Evolutionary conservation across 2,113 vertebrate species (phyloP), one percentile per base, ranked within the genome.

Genomic region (Rhadina sibilatrix): DNA sequence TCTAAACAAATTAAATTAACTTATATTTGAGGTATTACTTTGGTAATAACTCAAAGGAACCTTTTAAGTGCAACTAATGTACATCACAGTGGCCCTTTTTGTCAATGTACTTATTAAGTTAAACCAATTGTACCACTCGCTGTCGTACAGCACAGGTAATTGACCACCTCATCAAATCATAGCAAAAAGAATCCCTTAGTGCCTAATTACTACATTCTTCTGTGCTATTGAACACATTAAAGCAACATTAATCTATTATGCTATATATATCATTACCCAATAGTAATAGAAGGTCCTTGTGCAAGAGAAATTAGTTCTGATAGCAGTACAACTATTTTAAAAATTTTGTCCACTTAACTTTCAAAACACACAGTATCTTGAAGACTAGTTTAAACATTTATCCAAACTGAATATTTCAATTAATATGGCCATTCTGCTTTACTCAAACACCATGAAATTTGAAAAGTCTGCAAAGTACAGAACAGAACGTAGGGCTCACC

Each of bases 1-100:
- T 97, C 87, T 96, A 98, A 98, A 98, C 94, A 98, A 97, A 96
- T 97, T 97, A 97, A 75, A 93, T 97, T 98, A 97, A 98, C 97
- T 98, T 85, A 83, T 96, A 93, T 95, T 96, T 95, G 61, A 96
- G 83, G 60, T 49, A 96, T 94, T 95, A 83, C 66, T 92, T 93
- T 83, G 71, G 42, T 95, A 97, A 88, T 97, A 93, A 93, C 86
- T 93, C 82, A 90, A 97, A 96, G 92, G 63, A 93, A 92, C 91
- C 78, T 97, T 97, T 98, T 96, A 92, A 96, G 89, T 93, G 88
- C 84, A 93, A 95, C 72, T 93, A 95, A 93, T 92, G 79, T 97
- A 83, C 80, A 93, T 94, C 91, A 71, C 87, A 94, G 93, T 96
- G 92, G 87, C 94, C 97, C 95, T 96, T 97, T 98, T 94, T 57